Conservation (phyloP, 2,888 invertebrate species). For the Cosmopolites sordidus region DNA sequence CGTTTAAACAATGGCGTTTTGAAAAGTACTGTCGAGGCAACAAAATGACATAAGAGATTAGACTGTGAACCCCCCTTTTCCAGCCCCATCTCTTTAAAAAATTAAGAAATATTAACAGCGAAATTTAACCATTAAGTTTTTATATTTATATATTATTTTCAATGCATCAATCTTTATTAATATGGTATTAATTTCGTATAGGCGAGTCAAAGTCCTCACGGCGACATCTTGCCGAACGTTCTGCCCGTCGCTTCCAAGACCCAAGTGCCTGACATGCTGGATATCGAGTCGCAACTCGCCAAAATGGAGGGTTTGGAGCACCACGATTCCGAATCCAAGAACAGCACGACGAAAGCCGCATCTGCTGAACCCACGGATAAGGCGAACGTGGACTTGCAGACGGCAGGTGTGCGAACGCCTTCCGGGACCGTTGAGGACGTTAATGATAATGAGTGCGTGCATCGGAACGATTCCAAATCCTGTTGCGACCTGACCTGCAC, state of each 20-base stretch:
- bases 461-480: slow-evolving; percentile 35
- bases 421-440: slow-evolving; percentile 34
- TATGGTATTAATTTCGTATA: too few species aligned
- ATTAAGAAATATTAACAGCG: too few species aligned
- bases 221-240: slow-evolving; percentile 38
- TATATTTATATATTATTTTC: too few species aligned
- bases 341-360: slow-evolving; percentile 1
- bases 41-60: too few species aligned
- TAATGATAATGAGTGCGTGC: slow-evolving; percentile 41
- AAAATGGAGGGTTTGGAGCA: slow-evolving; percentile 59
- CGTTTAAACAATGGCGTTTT: too few species aligned
- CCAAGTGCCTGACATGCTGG: slow-evolving; percentile 56
- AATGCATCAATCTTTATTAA: too few species aligned
- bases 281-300: slow-evolving; percentile 67
- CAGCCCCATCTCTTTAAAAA: too few species aligned
- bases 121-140: too few species aligned
- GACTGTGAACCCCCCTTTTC: too few species aligned
- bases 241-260: slow-evolving; percentile 12
- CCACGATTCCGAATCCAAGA: neutral
- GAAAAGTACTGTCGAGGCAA: too few species aligned
- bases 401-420: neutral
- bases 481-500: slow-evolving; percentile 45
- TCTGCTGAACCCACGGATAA: slow-evolving; percentile 3
- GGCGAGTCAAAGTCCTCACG: slow-evolving; percentile 68
- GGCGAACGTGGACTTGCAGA: neutral